Base-by-base conservation (phyloP, 92 coral and sea anemone genomes). In the Nematostella vectensis region DNA sequence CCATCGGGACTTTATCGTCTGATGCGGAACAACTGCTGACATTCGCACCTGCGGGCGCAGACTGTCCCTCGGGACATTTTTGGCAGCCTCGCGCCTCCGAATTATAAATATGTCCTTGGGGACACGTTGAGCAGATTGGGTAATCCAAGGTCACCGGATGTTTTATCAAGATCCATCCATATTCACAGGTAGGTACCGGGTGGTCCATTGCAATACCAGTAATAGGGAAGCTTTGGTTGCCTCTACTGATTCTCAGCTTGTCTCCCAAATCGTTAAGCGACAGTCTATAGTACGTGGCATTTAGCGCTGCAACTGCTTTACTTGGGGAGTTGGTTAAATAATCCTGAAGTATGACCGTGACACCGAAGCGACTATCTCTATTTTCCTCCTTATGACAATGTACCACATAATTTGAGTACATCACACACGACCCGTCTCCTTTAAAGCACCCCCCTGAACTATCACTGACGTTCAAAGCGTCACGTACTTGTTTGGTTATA, bases 61-160 rank as follows among this genome's bases (percentile, higher is more conserved):
- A 26, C 21, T 65, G 70, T 18, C 84, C 84, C 24, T 48, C 28
- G 33, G 80, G 69, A 54, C 89, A 82, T 28, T 49, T 53, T 29
- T 71, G 47, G 40, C 89, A 82, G 26, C 28, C 47, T 74, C 37
- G 61, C 23, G 64, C 31, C 3, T 47, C 49, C 2, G 50, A 25
- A 24, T 62, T 47, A 60, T 82, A 77, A 4, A 47, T 45, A 37
- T 67, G 67, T 17, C 81, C 80, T 51, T 26, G 37, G 2, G 81
- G 89, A 49, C 89, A 82, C 36, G 44, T 65, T 20, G 89, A 71
- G 37, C 89, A 82, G 2, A 78, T 81, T n/a, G 65, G 59, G 11
- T 31, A 50, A 13, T 38, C 56, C 0, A 44, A 33, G 11, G 40
- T 33, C 1, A 52, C 68, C 4, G 76, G 44, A 13, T 29, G 23